These are phyloP conservation scores for Chymomyza costata DNA, from an alignment of 1,140 invertebrate genomes.

Conservation along the genomic window DNA sequence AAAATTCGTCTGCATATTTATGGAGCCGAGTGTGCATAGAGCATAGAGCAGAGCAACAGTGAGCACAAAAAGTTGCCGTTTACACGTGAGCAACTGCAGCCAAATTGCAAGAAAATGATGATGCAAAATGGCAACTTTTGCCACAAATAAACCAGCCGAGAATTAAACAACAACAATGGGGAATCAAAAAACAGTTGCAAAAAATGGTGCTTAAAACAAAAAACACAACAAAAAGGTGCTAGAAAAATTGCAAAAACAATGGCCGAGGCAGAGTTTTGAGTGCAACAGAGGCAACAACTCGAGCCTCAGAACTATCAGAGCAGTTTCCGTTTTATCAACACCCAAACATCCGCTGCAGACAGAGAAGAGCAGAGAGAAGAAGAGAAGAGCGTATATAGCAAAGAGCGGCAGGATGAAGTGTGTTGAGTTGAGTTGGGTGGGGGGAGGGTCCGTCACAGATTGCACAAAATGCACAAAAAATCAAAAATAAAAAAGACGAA, in stretches of 20 bases:
- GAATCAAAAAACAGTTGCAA: no score
- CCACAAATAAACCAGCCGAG: conserved; percentile 36
- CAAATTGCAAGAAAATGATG: conserved; percentile 51
- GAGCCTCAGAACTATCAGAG: conserved; percentile 36
- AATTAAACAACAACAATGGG: conserved; percentile 17
- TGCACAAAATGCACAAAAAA: background rate
- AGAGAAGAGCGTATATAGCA: no score
- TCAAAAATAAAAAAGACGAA: no score
- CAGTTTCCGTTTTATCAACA: conserved; percentile 50
- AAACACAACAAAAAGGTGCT: no score
- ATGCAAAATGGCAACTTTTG: conserved; percentile 41
- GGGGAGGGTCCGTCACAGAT: no score
- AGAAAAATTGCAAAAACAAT: conserved; percentile 10
- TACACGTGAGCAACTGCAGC: conserved; percentile 31
- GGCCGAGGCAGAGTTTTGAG: conserved; percentile 21
- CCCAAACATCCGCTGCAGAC: conserved; percentile 47
- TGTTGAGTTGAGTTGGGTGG: no score
- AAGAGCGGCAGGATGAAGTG: no score
- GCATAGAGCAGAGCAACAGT: no score
- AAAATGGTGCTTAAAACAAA: no score
- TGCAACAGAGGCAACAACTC: conserved; percentile 4
- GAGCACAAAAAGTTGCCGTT: conserved; percentile 30
- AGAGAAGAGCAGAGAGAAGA: no score
- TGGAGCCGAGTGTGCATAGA: conserved; percentile 33
- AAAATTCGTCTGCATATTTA: conserved; percentile 53